These are phyloP conservation scores for Centropus bengalensis DNA, from an alignment of 2,113 vertebrate genomes.

Conservation along the genomic window DNA sequence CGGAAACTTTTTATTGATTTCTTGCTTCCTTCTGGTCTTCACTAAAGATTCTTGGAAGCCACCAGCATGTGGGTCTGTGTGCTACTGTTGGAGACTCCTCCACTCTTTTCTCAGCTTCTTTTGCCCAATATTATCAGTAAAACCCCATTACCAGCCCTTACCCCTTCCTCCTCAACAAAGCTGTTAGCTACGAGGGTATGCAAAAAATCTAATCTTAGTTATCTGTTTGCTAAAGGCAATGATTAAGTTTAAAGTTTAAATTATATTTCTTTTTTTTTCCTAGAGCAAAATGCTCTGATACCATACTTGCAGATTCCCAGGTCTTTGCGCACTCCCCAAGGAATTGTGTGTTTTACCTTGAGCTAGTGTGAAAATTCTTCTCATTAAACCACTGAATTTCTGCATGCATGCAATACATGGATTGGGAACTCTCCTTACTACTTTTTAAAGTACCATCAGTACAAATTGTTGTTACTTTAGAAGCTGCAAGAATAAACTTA, in stretches of 20 bases:
- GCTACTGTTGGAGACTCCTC: neutral
- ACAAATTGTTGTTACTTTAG: neutral
- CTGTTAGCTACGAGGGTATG: neutral
- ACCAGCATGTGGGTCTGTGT: neutral
- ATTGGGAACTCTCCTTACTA: neutral
- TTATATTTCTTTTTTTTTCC: neutral
- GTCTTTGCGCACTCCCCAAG: neutral
- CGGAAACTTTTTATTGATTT: neutral
- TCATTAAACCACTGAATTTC: neutral
- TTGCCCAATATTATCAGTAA: neutral
- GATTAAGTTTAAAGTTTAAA: conserved; percentile 23
- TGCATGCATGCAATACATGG: accelerated
- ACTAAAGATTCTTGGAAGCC: neutral
- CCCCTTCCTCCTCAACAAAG: neutral
- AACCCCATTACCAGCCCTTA: neutral
- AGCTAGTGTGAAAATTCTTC: neutral
- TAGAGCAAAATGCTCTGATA: neutral
- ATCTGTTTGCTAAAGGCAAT: neutral
- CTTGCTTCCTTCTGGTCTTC: neutral
- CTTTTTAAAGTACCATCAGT: neutral
- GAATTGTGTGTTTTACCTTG: neutral
- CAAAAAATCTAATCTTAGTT: conserved; percentile 35
- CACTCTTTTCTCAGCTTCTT: neutral
- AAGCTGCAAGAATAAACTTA: neutral
- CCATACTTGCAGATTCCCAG: neutral